phyloP scores from a whole-genome alignment of 2,888 invertebrate species.

The Pseudoips prasinana region DNA sequence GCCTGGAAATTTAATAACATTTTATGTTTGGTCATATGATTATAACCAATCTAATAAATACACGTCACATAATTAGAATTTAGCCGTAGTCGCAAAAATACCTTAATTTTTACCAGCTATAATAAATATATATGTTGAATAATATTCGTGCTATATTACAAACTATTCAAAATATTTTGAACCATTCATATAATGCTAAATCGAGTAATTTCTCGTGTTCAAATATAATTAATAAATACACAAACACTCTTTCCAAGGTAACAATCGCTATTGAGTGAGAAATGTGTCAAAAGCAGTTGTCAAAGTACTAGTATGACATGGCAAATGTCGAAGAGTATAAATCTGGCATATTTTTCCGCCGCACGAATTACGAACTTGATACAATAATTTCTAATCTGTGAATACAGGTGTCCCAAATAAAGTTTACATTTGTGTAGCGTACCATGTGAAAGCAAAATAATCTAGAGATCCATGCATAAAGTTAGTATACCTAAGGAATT shows the following conservation, averaged over 20 bases:
- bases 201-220: slow-evolving; percentile 1
- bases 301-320: too few relatives aligned
- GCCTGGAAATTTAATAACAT: slow-evolving; percentile 47
- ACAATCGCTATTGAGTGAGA: too few relatives aligned
- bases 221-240: not conserved
- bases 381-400: too few relatives aligned
- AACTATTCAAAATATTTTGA: slow-evolving; percentile 3
- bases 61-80: slow-evolving; percentile 56
- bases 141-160: slow-evolving; percentile 1
- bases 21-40: slow-evolving; percentile 14
- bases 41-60: slow-evolving; percentile 46
- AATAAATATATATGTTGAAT: slow-evolving; percentile 8
- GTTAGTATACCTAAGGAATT: too few relatives aligned
- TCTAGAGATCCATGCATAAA: too few relatives aligned
- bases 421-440: too few relatives aligned
- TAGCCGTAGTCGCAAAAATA: slow-evolving; percentile 30
- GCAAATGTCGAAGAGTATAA: too few relatives aligned
- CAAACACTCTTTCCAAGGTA: slow-evolving; percentile 1
- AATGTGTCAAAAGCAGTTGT: too few relatives aligned
- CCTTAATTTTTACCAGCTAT: slow-evolving; percentile 61
- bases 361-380: too few relatives aligned
- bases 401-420: too few relatives aligned
- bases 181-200: slow-evolving; percentile 19
- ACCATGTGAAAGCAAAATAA: too few relatives aligned
- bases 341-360: too few relatives aligned